Conservation (phyloP, 2,113 vertebrate genomes). For the human (Homo sapiens) region DNA sequence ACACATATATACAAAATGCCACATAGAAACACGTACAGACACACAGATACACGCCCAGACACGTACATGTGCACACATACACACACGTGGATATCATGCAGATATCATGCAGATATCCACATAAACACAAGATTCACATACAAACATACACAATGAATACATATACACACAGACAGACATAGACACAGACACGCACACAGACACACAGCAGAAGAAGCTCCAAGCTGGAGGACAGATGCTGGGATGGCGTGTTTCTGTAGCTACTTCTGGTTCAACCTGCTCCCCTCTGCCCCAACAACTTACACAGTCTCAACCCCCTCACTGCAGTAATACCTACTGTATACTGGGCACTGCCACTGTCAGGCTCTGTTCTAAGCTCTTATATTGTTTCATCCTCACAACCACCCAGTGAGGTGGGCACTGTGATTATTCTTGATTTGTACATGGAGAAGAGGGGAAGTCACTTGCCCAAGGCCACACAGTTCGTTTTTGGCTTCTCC, state of each 20-base stretch:
- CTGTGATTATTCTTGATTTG: background rate
- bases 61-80: background rate
- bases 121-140: background rate
- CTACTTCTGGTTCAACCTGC: background rate
- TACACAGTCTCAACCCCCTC: background rate
- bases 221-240: background rate
- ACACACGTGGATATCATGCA: rapidly evolving
- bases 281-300: background rate
- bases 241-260: background rate
- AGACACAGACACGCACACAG: rapidly evolving
- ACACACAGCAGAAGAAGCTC: rapidly evolving
- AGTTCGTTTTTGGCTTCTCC: background rate
- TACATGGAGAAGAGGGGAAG: background rate
- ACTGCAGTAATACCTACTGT: background rate
- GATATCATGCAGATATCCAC: rapidly evolving
- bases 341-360: rapidly evolving
- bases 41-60: background rate
- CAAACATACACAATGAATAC: background rate
- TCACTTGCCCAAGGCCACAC: background rate
- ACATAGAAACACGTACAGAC: background rate
- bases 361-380: background rate
- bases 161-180: rapidly evolving
- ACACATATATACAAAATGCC: rapidly evolving
- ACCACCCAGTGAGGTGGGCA: background rate
- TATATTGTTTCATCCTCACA: background rate